Conservation (phyloP, 1,140 invertebrate genomes). For the Arctopsyche grandis region DNA sequence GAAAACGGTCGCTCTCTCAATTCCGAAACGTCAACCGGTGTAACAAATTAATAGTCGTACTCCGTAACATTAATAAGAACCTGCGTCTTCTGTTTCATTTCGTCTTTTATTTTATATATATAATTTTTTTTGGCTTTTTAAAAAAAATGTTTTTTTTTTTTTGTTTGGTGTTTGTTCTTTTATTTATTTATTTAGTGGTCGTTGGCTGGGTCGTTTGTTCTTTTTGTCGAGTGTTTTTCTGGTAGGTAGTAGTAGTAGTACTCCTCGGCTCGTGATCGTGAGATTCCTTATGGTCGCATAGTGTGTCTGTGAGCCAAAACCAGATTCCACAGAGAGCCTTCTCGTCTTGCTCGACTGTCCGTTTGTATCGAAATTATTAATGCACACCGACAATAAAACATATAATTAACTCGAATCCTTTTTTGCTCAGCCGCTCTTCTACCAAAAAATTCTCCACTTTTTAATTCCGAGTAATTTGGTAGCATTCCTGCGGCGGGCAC, state of each 20-base stretch:
- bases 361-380: slow-evolving; percentile 40
- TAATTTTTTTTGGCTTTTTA: slow-evolving; percentile 13
- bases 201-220: not conserved
- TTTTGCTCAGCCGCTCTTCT: slow-evolving; percentile 12
- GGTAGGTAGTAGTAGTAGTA: slow-evolving; percentile 18
- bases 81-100: slow-evolving; percentile 36
- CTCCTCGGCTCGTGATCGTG: slow-evolving; percentile 36
- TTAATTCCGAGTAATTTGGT: slow-evolving; percentile 21
- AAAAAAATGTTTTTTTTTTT: not conserved
- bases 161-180: slow-evolving; percentile 15
- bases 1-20: slow-evolving; percentile 45
- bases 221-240: slow-evolving; percentile 32
- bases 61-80: slow-evolving; percentile 43
- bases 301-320: slow-evolving; percentile 34
- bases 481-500: not conserved
- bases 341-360: slow-evolving; percentile 1
- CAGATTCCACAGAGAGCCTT: slow-evolving; percentile 37
- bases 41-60: slow-evolving; percentile 46
- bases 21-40: slow-evolving; percentile 44
- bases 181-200: slow-evolving; percentile 10
- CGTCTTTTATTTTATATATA: not conserved
- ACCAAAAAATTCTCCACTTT: not conserved
- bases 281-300: slow-evolving; percentile 44
- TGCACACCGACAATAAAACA: slow-evolving; percentile 33
- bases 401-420: slow-evolving; percentile 33